Evolutionary conservation across 2,888 invertebrate species (phyloP), one percentile per base, ranked within the genome.

Genomic region (Patella caerulea): DNA sequence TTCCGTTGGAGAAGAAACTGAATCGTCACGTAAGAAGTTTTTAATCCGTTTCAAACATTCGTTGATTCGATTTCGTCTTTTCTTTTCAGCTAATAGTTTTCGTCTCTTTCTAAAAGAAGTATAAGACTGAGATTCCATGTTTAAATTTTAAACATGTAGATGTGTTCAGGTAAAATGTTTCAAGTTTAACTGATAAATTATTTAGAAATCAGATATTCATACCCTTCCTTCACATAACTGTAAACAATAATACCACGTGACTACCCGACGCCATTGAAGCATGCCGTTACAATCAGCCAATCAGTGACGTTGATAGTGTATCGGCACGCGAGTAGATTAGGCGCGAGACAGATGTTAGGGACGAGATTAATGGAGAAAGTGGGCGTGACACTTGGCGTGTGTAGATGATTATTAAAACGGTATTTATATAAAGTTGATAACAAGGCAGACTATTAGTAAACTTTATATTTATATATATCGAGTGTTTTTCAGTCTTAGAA

Each of bases 81-180:
- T 65, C 65, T 65, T 65, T n/a, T 65, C 65, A 19, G 65, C 65
- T 14, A 65, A 65, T 19, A 65, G 3, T 65, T 65, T 65, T 65
- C 65, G n/a, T 65, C 65, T 19, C 12, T 65, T 65, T 65, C 65
- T 65, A 65, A 65, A 65, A 65, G n/a, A 19, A 65, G n/a, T 65
- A 12, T 19, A 65, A 17, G 65, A 65, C 1, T 2, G n/a, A 65
- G 65, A 65, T 19, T 65, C 65, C 65, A 65, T 65, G 65, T 11
- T 65, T 45, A 17, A 65, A 65, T 7, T 19, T 65, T 15, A 65
- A 65, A 3, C 19, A 65, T 19, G 65, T 15, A 19, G 65, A 65
- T 65, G 12, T 65, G 19, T 65, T 65, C 65, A 19, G n/a, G 65
- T 17, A 19, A 0, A 65, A 19, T 65, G n/a, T 17, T 65, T 65